Conservation (phyloP, 1,140 invertebrate species). For the Spodoptera litura region DNA sequence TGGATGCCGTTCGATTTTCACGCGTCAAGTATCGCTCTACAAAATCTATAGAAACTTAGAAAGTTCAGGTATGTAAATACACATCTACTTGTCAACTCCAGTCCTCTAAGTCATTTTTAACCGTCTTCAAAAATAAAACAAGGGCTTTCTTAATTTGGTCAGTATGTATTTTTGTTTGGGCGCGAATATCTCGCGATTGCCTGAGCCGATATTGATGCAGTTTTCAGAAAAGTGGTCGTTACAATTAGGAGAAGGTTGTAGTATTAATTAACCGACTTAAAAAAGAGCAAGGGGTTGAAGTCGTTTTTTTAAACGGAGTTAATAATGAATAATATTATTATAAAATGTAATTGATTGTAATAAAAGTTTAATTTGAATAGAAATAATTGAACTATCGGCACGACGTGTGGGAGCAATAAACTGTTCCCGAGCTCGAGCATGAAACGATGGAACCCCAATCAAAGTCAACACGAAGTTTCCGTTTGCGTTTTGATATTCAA, state of each 20-base stretch:
- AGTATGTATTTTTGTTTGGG: too few relatives aligned
- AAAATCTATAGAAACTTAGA: conserved; percentile 11
- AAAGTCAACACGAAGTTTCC: conserved; percentile 45
- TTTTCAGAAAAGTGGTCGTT: too few relatives aligned
- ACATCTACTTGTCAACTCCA: too few relatives aligned
- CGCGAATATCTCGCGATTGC: too few relatives aligned
- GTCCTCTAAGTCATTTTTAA: not conserved
- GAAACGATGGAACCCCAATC: conserved; percentile 34
- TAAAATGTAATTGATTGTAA: not conserved
- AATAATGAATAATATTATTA: too few relatives aligned
- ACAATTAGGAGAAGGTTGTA: too few relatives aligned
- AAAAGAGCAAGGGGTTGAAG: too few relatives aligned
- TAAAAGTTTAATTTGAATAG: not conserved
- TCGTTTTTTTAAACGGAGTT: too few relatives aligned
- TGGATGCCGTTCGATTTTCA: conserved; percentile 29
- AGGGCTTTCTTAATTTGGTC: too few relatives aligned
- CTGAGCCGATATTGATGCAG: too few relatives aligned
- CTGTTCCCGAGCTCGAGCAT: conserved; percentile 9
- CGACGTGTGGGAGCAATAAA: not conserved
- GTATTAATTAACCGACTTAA: too few relatives aligned
- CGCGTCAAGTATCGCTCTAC: conserved; percentile 19
- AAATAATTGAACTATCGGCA: conserved; percentile 1
- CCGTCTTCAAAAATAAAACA: too few relatives aligned
- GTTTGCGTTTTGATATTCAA: conserved; percentile 42
- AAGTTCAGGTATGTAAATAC: not conserved